Conservation (phyloP, 1,140 invertebrate genomes). For the Chlorops oryzae region DNA sequence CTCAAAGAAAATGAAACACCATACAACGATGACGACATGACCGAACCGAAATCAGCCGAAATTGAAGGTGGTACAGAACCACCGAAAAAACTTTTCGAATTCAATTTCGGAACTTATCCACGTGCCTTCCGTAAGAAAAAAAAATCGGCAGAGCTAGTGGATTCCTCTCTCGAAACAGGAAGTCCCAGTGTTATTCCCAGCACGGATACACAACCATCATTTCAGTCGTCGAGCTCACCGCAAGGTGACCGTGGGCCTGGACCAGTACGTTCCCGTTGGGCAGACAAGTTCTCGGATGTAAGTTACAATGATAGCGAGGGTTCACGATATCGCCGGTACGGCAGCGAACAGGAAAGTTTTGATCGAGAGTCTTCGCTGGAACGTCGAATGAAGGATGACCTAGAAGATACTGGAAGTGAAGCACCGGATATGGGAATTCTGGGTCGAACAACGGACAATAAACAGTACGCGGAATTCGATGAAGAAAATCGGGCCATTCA, state of each 20-base stretch:
- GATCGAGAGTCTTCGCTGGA: slow-evolving; percentile 47
- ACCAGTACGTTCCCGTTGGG: slow-evolving; percentile 50
- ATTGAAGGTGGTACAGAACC: too few relatives aligned
- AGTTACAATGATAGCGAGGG: slow-evolving; percentile 49
- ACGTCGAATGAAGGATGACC: slow-evolving; percentile 41
- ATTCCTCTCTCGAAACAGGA: slow-evolving; percentile 23
- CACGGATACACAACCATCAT: slow-evolving; percentile 43
- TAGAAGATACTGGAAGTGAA: slow-evolving; percentile 37
- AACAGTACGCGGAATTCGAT: slow-evolving; percentile 44
- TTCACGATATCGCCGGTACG: slow-evolving; percentile 36
- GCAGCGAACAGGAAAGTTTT: slow-evolving; percentile 46
- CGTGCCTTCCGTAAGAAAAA: slow-evolving; percentile 64
- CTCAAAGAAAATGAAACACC: slow-evolving; percentile 36
- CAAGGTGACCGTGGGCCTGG: slow-evolving; percentile 48
- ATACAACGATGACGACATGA: background rate
- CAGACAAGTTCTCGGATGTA: slow-evolving; percentile 50
- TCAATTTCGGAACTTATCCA: slow-evolving; percentile 70
- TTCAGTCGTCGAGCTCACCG: slow-evolving; percentile 50
- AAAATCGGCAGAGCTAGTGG: slow-evolving; percentile 46
- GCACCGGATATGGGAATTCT: slow-evolving; percentile 31
- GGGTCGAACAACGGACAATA: slow-evolving; percentile 33
- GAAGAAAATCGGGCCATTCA: slow-evolving; percentile 47
- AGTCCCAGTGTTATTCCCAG: slow-evolving; percentile 39
- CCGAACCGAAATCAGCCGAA: slow-evolving; percentile 15
- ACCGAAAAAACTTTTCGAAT: slow-evolving; percentile 56